A percentile compares a stretch with the other conserved stretches of the same genome.
Conservation (phyloP, 2,888 invertebrate genomes). For the Endomychus coccineus region DNA sequence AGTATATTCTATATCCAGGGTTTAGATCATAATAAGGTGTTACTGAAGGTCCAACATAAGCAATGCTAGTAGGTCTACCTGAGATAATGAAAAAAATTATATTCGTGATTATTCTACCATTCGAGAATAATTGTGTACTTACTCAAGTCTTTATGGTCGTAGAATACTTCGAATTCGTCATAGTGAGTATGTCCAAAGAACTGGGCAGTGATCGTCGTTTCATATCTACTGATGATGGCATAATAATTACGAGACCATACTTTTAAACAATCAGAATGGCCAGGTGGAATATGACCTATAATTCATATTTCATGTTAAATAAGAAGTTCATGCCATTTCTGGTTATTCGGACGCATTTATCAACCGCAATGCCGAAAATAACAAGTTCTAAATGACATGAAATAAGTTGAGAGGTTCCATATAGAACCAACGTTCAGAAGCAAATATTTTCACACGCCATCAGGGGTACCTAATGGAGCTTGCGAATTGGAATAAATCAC, state of each 20-base stretch:
- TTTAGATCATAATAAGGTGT: constrained; percentile 89
- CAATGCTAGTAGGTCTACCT: constrained; percentile 77
- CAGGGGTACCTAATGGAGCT: no score
- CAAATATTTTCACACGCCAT: no score
- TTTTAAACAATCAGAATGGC: constrained; percentile 86
- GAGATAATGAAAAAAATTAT: constrained; percentile 15
- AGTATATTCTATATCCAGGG: constrained; percentile 93
- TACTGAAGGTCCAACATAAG: constrained; percentile 90
- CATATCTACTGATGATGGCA: constrained; percentile 80
- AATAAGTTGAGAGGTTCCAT: no score
- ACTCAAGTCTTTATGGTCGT: constrained; percentile 74
- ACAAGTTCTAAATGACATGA: no score
- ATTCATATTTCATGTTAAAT: no score
- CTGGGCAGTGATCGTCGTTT: constrained; percentile 82
- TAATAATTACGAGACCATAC: constrained; percentile 95
- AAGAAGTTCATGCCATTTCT: no score
- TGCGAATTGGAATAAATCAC: no score
- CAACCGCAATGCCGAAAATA: no score
- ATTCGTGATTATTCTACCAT: neutral
- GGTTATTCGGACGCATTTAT: no score
- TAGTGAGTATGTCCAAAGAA: constrained; percentile 92
- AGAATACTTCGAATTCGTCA: constrained; percentile 91
- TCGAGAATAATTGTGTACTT: constrained; percentile 37
- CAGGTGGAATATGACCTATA: constrained; percentile 86
- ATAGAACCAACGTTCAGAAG: no score